Percentiles rank a stretch among this genome's conserved stretches.
phyloP scores from a whole-genome alignment of 2,113 vertebrate genomes.

The Malaclemys terrapin region DNA sequence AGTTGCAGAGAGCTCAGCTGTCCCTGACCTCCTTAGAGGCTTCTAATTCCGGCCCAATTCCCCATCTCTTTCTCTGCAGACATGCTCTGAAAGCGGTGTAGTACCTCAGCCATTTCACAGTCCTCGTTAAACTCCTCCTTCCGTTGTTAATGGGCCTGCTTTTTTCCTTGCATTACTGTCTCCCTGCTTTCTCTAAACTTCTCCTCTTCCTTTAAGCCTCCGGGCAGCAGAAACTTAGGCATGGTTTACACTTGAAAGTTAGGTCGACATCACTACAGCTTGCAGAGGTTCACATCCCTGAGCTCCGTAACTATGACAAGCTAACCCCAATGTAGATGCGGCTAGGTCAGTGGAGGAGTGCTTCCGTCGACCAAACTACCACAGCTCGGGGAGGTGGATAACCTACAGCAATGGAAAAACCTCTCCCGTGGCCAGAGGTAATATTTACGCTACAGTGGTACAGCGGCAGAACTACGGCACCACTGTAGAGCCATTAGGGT shows the following conservation, averaged over 20 bases:
- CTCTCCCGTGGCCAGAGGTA: too few relatives aligned
- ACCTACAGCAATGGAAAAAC: too few relatives aligned
- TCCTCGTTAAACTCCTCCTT: not conserved
- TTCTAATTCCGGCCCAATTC: constrained; percentile 8
- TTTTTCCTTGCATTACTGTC: not conserved
- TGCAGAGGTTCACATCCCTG: not conserved
- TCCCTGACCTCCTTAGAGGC: constrained; percentile 29
- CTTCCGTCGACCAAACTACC: not conserved
- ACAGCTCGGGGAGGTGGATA: too few relatives aligned
- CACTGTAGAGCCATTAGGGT: not conserved
- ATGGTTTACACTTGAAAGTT: not conserved
- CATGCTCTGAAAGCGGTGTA: not conserved
- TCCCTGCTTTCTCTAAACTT: not conserved
- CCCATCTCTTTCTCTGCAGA: not conserved
- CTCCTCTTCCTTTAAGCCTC: not conserved
- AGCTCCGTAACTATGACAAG: too few relatives aligned
- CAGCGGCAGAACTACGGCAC: too few relatives aligned
- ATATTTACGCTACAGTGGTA: not conserved
- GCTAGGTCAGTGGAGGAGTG: not conserved
- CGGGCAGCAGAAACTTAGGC: not conserved
- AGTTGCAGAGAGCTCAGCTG: constrained; percentile 22
- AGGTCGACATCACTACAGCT: not conserved
- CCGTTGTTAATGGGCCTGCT: not conserved
- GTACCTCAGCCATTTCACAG: not conserved
- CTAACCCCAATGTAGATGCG: not conserved